Base-by-base conservation (phyloP, 2,888 invertebrate genomes). In the Thalpophila matura region DNA sequence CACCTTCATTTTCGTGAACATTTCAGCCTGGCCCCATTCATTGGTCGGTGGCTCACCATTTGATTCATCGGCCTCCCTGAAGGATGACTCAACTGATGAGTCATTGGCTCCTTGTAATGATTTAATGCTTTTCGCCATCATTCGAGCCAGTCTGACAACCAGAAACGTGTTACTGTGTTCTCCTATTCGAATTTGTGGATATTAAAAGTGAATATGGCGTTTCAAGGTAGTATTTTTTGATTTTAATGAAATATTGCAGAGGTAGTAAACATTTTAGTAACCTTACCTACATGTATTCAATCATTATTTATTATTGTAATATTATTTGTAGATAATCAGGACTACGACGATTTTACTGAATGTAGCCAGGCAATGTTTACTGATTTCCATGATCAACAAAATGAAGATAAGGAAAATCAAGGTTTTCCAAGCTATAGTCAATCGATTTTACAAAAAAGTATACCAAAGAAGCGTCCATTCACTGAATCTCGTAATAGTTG, bases 81-180 rank as follows among this genome's bases (percentile, higher is more conserved):
- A n/a, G n/a, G n/a, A n/a, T n/a, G n/a, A n/a, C n/a, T n/a, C 62
- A 62, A 56, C 57, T 31, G 56, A 65, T 24, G 18, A 42, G 18
- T 24, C 9, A 45, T 45, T 45, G 45, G 45, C 45, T 45, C 45
- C 45, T 45, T 45, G 45, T 45, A 45, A 45, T 45, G 45, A 45
- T 45, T 45, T 45, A 45, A 45, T 45, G 45, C 45, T 45, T 45
- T 45, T 45, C 27, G 45, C 18, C 45, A 45, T 45, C 45, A 27
- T 27, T 45, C 45, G 18, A 45, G 27, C 45, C 45, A 45, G 45
- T 47, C 35, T 35, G 10, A 35, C 35, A 6, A 35, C 35, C 35
- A 35, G 35, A 35, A 35, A 35, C 35, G 35, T 35, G 35, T 35
- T 35, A 46, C 46, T 46, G 46, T 46, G 16, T 46, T 46, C 46